These are phyloP conservation scores for Dendrocopos noguchii DNA, from an alignment of 2,113 vertebrate species.

Conservation along the genomic window DNA sequence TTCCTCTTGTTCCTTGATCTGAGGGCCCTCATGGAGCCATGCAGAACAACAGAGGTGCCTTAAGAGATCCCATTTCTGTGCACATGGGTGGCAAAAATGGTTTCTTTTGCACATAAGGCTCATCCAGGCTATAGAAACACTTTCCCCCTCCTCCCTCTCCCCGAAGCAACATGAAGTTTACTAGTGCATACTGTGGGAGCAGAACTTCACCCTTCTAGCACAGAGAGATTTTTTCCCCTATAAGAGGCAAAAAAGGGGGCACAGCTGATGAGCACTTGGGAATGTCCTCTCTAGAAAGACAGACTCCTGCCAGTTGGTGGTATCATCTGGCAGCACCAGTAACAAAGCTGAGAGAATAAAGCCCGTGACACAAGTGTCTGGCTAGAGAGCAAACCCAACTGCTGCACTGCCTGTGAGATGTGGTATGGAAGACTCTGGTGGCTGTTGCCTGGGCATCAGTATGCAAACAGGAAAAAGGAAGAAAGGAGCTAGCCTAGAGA, in stretches of 20 bases:
- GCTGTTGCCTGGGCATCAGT: not conserved
- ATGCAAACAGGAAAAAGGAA: not conserved
- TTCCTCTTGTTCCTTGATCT: not conserved
- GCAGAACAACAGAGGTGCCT: not conserved
- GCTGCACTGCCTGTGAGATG: not conserved
- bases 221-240: not conserved
- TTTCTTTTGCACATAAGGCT: slow-evolving; percentile 9
- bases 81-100: not conserved
- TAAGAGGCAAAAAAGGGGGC: not conserved
- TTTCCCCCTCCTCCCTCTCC: not conserved
- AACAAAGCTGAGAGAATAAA: not conserved
- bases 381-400: not conserved
- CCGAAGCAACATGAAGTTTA: not conserved
- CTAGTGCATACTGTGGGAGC: not conserved
- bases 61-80: not conserved
- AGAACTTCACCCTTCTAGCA: not conserved
- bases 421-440: not conserved
- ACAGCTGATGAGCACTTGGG: not conserved
- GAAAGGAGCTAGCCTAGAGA: not conserved
- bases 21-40: not conserved
- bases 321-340: not conserved
- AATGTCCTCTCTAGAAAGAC: not conserved
- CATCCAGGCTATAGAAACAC: not conserved
- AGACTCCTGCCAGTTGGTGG: not conserved
- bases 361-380: not conserved